These are phyloP conservation scores for Aratinga solstitialis DNA, from an alignment of 2,797 vertebrate genomes.

Conservation along the genomic window DNA sequence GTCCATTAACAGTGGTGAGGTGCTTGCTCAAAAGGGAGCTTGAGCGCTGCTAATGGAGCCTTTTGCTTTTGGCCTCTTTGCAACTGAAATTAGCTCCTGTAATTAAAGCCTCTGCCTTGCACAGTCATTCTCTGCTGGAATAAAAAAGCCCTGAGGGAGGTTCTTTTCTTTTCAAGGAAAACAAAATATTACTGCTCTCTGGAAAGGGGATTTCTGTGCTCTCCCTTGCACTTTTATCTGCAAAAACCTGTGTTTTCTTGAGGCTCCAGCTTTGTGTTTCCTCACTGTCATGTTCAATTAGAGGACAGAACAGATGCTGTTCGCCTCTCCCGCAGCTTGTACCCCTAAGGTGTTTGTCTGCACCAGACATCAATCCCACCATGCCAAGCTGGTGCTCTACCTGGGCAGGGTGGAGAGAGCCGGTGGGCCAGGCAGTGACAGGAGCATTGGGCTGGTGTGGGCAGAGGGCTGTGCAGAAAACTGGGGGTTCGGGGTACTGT, in stretches of 20 bases:
- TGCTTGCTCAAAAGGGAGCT: slow-evolving; percentile 50
- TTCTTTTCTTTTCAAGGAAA: slow-evolving; percentile 60
- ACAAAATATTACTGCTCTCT: slow-evolving; percentile 22
- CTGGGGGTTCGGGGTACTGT: neutral
- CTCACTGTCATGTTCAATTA: neutral
- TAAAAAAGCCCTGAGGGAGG: slow-evolving; percentile 48
- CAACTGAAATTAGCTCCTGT: slow-evolving; percentile 69
- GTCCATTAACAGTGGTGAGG: slow-evolving; percentile 40
- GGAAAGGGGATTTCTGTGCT: slow-evolving; percentile 27
- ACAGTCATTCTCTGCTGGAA: slow-evolving; percentile 65
- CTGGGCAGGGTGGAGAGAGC: neutral
- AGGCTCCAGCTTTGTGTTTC: slow-evolving; percentile 39
- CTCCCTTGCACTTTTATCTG: slow-evolving; percentile 38
- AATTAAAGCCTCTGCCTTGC: slow-evolving; percentile 72
- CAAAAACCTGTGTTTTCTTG: neutral
- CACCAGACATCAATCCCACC: neutral
- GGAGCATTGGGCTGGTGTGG: neutral
- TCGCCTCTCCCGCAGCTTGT: neutral
- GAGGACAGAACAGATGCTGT: neutral
- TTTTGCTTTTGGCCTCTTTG: slow-evolving; percentile 64
- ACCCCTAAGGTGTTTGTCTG: neutral
- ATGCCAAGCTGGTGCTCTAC: neutral
- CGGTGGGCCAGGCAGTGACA: neutral
- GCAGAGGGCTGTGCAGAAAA: neutral
- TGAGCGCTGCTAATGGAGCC: slow-evolving; percentile 64